These are phyloP conservation scores for Mirza zaza DNA, from an alignment of 2,113 vertebrate species.

Conservation along the genomic window DNA sequence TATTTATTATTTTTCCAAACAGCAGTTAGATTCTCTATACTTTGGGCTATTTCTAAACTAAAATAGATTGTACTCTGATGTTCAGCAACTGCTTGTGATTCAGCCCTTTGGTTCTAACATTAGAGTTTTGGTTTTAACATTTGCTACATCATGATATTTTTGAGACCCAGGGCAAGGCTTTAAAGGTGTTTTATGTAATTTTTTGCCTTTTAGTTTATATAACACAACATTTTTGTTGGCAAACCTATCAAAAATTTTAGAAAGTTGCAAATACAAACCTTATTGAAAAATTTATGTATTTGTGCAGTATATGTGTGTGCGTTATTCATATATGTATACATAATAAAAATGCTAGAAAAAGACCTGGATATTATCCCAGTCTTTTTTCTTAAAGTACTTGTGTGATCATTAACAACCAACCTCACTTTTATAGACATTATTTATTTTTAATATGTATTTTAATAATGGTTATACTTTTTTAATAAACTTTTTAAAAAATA, in stretches of 20 bases:
- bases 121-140: conserved; percentile 8
- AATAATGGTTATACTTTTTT: too few species aligned
- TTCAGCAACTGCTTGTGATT: conserved; percentile 47
- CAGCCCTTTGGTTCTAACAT: not conserved
- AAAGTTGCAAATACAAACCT: not conserved
- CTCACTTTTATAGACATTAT: not conserved
- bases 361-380: not conserved
- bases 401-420: not conserved
- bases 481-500: too few species aligned
- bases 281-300: not conserved
- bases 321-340: not conserved
- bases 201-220: not conserved
- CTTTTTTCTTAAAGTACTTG: not conserved
- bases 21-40: not conserved
- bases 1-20: conserved; percentile 48
- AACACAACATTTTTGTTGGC: not conserved
- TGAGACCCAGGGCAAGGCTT: not conserved
- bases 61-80: not conserved
- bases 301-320: not conserved
- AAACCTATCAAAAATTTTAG: not conserved
- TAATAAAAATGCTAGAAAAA: not conserved
- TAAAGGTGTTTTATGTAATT: not conserved
- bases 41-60: conserved; percentile 33
- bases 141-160: conserved; percentile 20
- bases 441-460: not conserved